phyloP scores from a whole-genome alignment of 2,113 vertebrate species.

The Spheniscus mendiculus region DNA sequence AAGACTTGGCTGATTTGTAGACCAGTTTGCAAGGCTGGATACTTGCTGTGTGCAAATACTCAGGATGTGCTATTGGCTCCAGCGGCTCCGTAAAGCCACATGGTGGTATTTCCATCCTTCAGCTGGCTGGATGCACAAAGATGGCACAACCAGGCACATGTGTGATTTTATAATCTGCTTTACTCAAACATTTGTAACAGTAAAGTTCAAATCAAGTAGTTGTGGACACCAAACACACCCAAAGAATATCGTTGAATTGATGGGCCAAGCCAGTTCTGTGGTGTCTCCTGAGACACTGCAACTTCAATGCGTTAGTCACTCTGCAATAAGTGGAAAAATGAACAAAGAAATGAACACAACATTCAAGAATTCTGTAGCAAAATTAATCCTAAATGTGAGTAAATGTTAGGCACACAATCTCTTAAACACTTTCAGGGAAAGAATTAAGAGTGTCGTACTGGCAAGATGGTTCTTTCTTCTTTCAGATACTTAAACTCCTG shows the following conservation, averaged over 20 bases:
- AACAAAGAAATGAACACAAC: not conserved
- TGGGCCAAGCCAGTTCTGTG: not conserved
- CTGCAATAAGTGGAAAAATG: not conserved
- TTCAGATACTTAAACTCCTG: slow-evolving; percentile 87
- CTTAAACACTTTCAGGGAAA: not conserved
- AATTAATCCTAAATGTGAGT: not conserved
- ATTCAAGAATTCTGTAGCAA: not conserved
- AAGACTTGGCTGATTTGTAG: not conserved
- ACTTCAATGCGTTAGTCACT: not conserved
- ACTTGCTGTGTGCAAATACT: not conserved
- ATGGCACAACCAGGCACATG: not conserved
- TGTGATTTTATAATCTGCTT: not conserved
- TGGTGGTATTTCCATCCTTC: accelerated
- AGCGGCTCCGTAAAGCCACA: not conserved
- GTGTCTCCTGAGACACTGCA: not conserved
- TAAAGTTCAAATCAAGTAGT: not conserved
- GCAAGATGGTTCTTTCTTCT: slow-evolving; percentile 83
- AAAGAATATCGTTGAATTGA: not conserved
- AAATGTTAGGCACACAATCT: not conserved
- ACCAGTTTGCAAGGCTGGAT: not conserved
- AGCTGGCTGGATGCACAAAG: not conserved
- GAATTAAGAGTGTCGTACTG: slow-evolving; percentile 63
- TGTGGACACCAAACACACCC: not conserved
- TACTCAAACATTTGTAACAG: not conserved
- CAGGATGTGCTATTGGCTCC: not conserved